Conservation (phyloP, 2,797 vertebrate species). For the Enteromius viviparus region DNA sequence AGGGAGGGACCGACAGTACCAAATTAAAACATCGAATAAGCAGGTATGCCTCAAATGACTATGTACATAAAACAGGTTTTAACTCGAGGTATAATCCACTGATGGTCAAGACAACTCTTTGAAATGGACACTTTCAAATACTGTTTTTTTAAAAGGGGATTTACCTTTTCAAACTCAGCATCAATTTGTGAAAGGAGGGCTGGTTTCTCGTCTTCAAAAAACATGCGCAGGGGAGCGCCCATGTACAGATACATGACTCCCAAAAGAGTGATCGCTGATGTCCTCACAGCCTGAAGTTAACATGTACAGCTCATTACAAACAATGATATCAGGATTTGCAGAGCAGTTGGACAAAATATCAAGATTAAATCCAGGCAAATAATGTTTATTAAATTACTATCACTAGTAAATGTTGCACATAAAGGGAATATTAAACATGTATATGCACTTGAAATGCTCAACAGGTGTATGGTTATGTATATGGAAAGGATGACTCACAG, state of each 20-base stretch:
- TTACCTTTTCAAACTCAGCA: conserved; percentile 93
- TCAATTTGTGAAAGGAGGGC: conserved; percentile 95
- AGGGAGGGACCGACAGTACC: background rate
- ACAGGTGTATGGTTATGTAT: background rate
- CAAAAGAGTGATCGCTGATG: conserved; percentile 89
- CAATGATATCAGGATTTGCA: background rate
- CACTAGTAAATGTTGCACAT: background rate
- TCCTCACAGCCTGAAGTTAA: conserved; percentile 84
- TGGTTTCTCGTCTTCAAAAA: conserved; percentile 98
- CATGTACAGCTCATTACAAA: conserved; percentile 11
- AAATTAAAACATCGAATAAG: background rate
- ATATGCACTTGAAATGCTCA: conserved; percentile 37
- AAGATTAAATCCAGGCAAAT: background rate
- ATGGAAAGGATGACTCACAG: conserved; percentile 68
- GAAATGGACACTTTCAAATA: background rate
- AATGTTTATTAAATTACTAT: background rate
- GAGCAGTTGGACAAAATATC: background rate
- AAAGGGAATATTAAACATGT: background rate
- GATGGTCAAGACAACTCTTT: background rate
- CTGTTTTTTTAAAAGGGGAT: background rate
- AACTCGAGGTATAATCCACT: background rate
- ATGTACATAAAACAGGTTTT: conserved; percentile 3
- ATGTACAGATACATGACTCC: conserved; percentile 97
- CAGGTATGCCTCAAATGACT: background rate
- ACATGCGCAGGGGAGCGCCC: conserved; percentile 93